Percentiles rank a stretch among this genome's conserved stretches.
phyloP scores from a whole-genome alignment of 2,888 invertebrate species.

The Aphidoletes aphidimyza region DNA sequence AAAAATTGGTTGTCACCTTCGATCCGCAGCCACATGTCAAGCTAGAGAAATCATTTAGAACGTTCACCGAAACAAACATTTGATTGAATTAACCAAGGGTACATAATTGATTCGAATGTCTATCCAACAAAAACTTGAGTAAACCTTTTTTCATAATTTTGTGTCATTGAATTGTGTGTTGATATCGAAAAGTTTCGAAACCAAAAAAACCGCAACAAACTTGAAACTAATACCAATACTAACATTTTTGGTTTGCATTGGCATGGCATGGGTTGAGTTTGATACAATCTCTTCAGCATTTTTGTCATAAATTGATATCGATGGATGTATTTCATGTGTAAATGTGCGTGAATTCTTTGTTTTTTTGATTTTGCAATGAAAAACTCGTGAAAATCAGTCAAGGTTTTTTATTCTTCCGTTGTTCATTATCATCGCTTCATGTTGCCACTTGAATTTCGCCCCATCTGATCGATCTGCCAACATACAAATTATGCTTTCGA shows the following conservation, averaged over 20 bases:
- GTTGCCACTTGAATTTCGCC: neutral
- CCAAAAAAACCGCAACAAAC: constrained; percentile 21
- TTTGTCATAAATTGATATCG: neutral
- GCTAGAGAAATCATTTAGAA: neutral
- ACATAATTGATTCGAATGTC: constrained; percentile 25
- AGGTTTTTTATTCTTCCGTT: constrained; percentile 40
- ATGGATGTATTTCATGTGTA: neutral
- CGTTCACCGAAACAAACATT: neutral
- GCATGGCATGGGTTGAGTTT: too few species aligned
- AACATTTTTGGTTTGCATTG: too few species aligned
- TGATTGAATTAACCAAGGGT: constrained; percentile 49
- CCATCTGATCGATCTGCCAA: neutral
- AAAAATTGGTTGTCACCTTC: constrained; percentile 15
- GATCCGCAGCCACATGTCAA: neutral
- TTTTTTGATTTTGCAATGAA: neutral
- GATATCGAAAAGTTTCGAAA: constrained; percentile 10
- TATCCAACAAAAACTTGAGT: neutral
- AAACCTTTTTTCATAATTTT: neutral
- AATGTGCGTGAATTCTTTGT: neutral
- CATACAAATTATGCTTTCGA: neutral
- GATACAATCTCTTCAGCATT: neutral
- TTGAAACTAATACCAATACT: constrained; percentile 15
- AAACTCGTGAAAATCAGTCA: constrained; percentile 4
- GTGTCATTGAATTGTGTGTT: constrained; percentile 36
- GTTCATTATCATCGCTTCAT: neutral